Percentiles rank a stretch among this genome's conserved stretches.
These are phyloP conservation scores for Cyanocitta stelleri DNA, from an alignment of 2,113 vertebrate species.

Conservation along the genomic window DNA sequence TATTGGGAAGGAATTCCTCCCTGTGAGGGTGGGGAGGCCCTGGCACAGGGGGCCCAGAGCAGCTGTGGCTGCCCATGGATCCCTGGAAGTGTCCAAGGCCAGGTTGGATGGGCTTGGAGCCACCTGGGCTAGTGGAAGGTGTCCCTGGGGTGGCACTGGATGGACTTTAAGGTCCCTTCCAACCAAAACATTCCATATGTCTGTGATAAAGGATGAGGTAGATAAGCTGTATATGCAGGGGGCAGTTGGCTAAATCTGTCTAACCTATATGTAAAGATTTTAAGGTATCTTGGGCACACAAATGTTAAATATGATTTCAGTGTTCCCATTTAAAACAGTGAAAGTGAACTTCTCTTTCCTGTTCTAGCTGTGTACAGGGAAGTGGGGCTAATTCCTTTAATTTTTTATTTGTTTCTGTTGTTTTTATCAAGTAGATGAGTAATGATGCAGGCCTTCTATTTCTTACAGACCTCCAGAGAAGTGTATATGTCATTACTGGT, in stretches of 20 bases:
- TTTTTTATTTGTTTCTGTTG: background rate
- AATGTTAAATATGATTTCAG: background rate
- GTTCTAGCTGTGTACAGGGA: background rate
- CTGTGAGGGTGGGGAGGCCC: background rate
- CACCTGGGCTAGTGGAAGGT: accelerated
- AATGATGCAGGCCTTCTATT: background rate
- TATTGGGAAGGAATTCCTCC: background rate
- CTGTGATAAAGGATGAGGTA: background rate
- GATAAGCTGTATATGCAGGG: background rate
- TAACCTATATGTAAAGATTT: background rate
- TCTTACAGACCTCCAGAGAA: background rate
- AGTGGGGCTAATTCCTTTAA: background rate
- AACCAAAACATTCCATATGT: accelerated
- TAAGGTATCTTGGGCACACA: background rate
- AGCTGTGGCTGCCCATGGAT: background rate
- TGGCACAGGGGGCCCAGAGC: background rate
- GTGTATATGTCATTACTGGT: background rate
- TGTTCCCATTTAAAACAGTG: background rate
- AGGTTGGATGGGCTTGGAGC: accelerated
- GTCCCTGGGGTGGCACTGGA: background rate
- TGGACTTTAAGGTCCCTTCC: background rate
- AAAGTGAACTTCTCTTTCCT: background rate
- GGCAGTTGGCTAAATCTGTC: background rate
- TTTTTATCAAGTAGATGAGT: background rate
- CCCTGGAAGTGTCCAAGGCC: background rate